phyloP scores from a whole-genome alignment of 2,113 vertebrate species.

The Pomatostomus ruficeps region DNA sequence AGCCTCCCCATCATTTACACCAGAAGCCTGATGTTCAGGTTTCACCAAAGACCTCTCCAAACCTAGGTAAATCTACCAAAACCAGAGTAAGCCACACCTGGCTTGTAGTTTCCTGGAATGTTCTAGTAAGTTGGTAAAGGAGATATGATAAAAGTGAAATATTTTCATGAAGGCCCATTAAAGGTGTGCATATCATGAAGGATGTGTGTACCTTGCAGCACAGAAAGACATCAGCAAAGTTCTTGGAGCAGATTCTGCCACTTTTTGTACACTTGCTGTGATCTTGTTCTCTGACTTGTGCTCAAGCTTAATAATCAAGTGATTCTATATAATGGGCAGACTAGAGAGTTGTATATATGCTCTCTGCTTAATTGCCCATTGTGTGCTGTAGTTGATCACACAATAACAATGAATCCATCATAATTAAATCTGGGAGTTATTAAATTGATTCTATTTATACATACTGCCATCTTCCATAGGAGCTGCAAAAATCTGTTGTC shows the following conservation, averaged over 20 bases:
- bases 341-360: background rate
- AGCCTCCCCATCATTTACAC: background rate
- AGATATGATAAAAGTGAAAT: background rate
- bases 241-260: background rate
- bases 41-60: background rate
- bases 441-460: constrained; percentile 52
- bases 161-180: background rate
- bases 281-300: background rate
- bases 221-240: background rate
- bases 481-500: background rate
- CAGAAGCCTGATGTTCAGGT: background rate
- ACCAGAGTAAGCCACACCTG: background rate
- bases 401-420: constrained; percentile 48
- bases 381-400: constrained; percentile 20
- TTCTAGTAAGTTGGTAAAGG: background rate
- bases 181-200: background rate
- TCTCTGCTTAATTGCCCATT: constrained; percentile 8
- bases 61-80: background rate
- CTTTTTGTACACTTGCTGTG: background rate
- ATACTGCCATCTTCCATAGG: background rate
- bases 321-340: background rate
- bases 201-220: background rate
- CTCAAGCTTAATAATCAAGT: background rate
- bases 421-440: constrained; percentile 55
- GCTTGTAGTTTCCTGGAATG: background rate